phyloP scores from a whole-genome alignment of 2,113 vertebrate genomes.

The Poeciliopsis turrubarensis region DNA sequence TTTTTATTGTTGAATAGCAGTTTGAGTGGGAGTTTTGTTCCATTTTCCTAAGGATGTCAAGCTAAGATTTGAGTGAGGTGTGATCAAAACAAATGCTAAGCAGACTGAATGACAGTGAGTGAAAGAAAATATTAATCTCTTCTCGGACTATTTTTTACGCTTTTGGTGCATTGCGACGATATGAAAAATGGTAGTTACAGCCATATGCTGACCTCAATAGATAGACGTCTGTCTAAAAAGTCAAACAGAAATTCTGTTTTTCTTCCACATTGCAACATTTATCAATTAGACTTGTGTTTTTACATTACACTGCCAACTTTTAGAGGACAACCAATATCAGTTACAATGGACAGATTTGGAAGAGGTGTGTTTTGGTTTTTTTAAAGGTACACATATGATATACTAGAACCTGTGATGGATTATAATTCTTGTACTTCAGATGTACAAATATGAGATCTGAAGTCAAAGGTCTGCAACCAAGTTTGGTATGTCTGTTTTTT shows the following conservation, averaged over 20 bases:
- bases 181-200: slow-evolving; percentile 31
- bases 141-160: slow-evolving; percentile 4
- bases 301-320: slow-evolving; percentile 7
- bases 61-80: neutral
- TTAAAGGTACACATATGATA: slow-evolving; percentile 47
- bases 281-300: slow-evolving; percentile 46
- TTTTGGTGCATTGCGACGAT: neutral
- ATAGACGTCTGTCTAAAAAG: slow-evolving; percentile 35
- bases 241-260: slow-evolving; percentile 16
- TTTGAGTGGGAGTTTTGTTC: neutral
- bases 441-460: slow-evolving; percentile 19
- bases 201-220: slow-evolving; percentile 30
- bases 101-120: neutral
- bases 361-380: slow-evolving; percentile 30
- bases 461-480: slow-evolving; percentile 9
- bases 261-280: slow-evolving; percentile 28
- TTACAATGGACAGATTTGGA: slow-evolving; percentile 8
- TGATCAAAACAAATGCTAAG: neutral
- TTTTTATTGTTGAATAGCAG: neutral
- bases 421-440: slow-evolving; percentile 28
- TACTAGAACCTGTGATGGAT: slow-evolving; percentile 28
- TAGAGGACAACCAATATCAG: slow-evolving; percentile 18
- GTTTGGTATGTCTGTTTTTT: slow-evolving; percentile 27
- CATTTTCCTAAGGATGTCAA: too few species aligned
- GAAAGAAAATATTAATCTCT: neutral